Percentiles rank a stretch among this genome's conserved stretches.
Evolutionary conservation across 2,113 vertebrate species (phyloP).

Genomic region (Xiphorhynchus elegans): DNA sequence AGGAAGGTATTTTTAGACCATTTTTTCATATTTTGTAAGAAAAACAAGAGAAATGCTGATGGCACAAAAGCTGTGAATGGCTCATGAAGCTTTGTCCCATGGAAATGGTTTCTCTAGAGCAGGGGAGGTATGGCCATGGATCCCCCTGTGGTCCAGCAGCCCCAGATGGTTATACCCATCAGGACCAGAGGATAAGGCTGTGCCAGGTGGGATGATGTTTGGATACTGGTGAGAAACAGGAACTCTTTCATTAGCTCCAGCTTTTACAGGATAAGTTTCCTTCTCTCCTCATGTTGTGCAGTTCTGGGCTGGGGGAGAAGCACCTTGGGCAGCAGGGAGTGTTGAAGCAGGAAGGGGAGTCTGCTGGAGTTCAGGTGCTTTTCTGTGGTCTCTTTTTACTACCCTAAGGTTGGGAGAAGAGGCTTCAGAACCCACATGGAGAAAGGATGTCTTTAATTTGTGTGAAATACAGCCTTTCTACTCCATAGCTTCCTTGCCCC

Average conservation of each 20-base stretch:
- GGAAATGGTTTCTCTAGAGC: background rate
- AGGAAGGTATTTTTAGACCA: background rate
- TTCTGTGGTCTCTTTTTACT: background rate
- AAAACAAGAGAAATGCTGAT: background rate
- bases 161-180: too few species aligned
- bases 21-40: background rate
- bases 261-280: background rate
- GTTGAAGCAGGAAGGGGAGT: background rate
- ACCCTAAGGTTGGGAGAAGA: background rate
- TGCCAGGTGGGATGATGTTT: too few species aligned
- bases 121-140: background rate
- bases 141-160: background rate
- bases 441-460: background rate
- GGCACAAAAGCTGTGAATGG: background rate
- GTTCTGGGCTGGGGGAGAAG: background rate
- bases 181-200: background rate
- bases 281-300: background rate
- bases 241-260: background rate
- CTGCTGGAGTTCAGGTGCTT: background rate
- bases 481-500: background rate
- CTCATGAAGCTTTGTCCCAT: background rate
- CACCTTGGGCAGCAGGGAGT: background rate
- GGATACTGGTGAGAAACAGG: background rate
- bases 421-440: background rate
- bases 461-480: background rate